Evolutionary conservation across 2,888 invertebrate species (phyloP), one percentile per base, ranked within the genome.

Genomic region (Chrysolina haemoptera): DNA sequence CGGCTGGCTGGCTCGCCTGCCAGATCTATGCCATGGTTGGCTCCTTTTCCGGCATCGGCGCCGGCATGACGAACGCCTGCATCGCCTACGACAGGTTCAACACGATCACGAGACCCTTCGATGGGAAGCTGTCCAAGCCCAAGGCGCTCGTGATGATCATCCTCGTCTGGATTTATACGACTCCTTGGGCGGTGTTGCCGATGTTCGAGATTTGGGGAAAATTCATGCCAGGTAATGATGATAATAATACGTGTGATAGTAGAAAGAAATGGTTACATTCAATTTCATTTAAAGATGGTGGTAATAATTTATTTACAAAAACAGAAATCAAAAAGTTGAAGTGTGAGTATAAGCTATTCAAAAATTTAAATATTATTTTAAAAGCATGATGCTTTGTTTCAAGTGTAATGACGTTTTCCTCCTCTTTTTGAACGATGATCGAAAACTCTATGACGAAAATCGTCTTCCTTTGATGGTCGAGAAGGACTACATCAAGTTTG

Each of bases 31-130:
- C 90, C 0, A 88, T 94, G 67, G 90, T 95, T 84, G 96, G 96
- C 0, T 90, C 95, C 0, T 90, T 95, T 78, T 92, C 94, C n/a
- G 96, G 96, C 18, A 95, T 96, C 67, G 95, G 93, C 0, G 95
- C 94, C 0, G 89, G 91, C 0, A 92, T 94, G 88, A 95, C 95
- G 0, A 96, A 96, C 84, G 94, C 95, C 3, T 94, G 94, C 73
- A 96, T 96, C 76, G 95, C 96, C n/a, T 96, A 94, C 83, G 96
- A 96, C 87, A 91, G 96, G 90, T 91, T 86, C 83, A 93, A 93
- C 78, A 93, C 95, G 0, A 96, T 96, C 78, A 94, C 96, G 0
- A 91, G 93, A 53, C 96, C 96, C 4, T 90, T 96, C 79, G 95
- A 95, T 84, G 95, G 96, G 1, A 94, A 95, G 84, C 87, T 96